Percentiles rank a stretch among this genome's conserved stretches.
These are phyloP conservation scores for Gymnoscopelus microlampas DNA, from an alignment of 2,797 vertebrate genomes.

Conservation along the genomic window DNA sequence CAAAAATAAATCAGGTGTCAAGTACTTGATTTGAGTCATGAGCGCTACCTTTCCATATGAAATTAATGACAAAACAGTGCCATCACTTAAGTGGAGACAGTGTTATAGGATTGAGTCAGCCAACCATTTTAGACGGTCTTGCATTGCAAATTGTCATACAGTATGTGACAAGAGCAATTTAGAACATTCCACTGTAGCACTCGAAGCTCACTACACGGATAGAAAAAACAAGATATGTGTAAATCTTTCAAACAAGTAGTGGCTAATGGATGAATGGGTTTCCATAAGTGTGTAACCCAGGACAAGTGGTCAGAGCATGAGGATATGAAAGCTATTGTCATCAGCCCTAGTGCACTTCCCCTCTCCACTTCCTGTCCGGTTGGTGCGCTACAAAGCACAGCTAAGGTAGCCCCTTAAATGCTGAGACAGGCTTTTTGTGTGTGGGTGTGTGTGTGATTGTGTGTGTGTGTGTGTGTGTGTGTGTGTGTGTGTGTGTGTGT, in stretches of 20 bases:
- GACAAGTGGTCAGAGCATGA: slow-evolving; percentile 28
- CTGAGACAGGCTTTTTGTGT: slow-evolving; percentile 11
- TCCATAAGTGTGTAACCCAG: slow-evolving; percentile 12
- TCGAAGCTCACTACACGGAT: no score
- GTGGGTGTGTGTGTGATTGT: background rate
- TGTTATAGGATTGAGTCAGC: no score
- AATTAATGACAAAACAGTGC: no score
- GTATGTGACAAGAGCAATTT: no score
- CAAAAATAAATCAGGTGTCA: no score
- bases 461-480: slow-evolving; percentile 1
- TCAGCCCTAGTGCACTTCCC: slow-evolving; percentile 56
- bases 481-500: slow-evolving; percentile 11
- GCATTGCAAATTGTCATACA: no score
- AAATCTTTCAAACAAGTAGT: slow-evolving; percentile 34
- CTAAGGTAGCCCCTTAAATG: slow-evolving; percentile 20
- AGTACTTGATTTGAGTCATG: no score
- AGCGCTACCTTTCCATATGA: no score
- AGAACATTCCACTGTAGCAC: no score
- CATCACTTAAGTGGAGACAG: no score
- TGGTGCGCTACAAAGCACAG: slow-evolving; percentile 16
- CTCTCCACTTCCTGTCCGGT: slow-evolving; percentile 62
- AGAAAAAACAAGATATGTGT: background rate
- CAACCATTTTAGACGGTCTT: no score
- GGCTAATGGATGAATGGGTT: slow-evolving; percentile 31
- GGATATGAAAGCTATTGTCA: slow-evolving; percentile 62